Conservation (phyloP, 2,113 vertebrate genomes). For the Crocuta crocuta region DNA sequence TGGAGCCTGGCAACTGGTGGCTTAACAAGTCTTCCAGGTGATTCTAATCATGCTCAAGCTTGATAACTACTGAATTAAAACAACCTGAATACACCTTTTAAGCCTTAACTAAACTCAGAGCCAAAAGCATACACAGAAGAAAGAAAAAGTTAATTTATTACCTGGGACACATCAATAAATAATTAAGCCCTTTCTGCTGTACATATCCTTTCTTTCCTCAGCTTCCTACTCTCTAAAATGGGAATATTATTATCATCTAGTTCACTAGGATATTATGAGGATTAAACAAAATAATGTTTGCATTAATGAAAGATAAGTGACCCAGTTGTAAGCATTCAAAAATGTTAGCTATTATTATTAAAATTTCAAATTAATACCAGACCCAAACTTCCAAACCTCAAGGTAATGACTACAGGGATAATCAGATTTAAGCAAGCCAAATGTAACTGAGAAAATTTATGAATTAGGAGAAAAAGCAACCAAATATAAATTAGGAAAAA, state of each 20-base stretch:
- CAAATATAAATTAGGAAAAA: neutral
- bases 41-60: neutral
- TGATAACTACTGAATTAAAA: neutral
- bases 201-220: neutral
- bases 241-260: neutral
- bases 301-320: neutral
- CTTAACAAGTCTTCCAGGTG: neutral
- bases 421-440: slow-evolving; percentile 15
- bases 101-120: neutral
- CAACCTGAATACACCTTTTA: neutral
- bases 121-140: neutral
- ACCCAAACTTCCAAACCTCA: neutral
- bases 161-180: neutral
- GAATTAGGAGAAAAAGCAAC: neutral
- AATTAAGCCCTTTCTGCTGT: neutral
- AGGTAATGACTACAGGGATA: neutral
- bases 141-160: neutral
- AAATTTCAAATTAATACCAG: neutral
- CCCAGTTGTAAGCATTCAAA: neutral
- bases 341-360: neutral
- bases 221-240: slow-evolving; percentile 27
- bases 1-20: neutral
- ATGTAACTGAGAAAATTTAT: neutral
- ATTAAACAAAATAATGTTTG: slow-evolving; percentile 2
- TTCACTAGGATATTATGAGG: neutral